Conservation (phyloP, 2,113 vertebrate species). For the Dendrocopos noguchii region DNA sequence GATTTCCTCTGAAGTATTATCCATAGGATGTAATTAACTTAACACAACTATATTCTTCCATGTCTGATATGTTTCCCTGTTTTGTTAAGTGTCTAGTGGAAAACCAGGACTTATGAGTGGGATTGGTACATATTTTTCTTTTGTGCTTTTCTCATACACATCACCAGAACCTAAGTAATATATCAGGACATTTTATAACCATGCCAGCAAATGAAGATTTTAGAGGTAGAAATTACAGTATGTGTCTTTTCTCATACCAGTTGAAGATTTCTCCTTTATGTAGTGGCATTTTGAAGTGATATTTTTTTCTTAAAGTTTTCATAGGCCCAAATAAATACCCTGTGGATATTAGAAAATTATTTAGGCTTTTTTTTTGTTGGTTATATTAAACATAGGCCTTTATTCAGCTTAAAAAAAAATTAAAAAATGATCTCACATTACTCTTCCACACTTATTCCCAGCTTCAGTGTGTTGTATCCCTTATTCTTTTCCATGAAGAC, state of each 20-base stretch:
- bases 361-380: accelerated
- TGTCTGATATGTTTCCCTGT: accelerated
- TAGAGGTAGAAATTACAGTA: background rate
- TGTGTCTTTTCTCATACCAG: background rate
- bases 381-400: background rate
- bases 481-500: background rate
- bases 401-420: background rate
- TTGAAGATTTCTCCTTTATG: background rate
- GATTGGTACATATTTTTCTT: background rate
- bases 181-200: background rate
- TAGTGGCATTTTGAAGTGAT: background rate
- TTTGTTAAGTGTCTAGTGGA: background rate
- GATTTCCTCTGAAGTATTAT: background rate
- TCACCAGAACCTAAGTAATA: background rate
- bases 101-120: background rate
- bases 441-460: background rate
- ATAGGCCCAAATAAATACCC: background rate
- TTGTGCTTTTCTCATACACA: background rate
- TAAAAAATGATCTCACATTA: background rate
- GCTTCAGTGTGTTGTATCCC: background rate
- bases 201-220: background rate
- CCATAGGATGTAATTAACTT: background rate
- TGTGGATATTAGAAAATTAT: background rate
- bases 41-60: background rate
- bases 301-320: background rate